Evolutionary conservation across 1,140 invertebrate genomes (phyloP).

Genomic region (Drosophila chauvacae): DNA sequence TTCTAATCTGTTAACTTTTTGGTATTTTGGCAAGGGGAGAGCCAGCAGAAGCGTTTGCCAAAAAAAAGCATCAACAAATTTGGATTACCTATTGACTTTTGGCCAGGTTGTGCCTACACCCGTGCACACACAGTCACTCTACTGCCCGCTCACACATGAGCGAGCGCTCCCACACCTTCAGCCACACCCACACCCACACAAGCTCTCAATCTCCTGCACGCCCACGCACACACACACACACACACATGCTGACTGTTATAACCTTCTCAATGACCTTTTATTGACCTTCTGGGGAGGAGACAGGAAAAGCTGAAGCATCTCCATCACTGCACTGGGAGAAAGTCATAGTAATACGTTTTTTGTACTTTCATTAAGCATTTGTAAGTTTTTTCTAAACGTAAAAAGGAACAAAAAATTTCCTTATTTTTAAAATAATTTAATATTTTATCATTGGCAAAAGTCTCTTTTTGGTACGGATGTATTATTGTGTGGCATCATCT

Average conservation of each 20-base stretch:
- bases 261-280: slow-evolving; percentile 75
- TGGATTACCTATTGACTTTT: slow-evolving; percentile 72
- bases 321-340: slow-evolving; percentile 14
- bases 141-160: slow-evolving; percentile 49
- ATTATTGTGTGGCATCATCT: too few species aligned
- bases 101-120: slow-evolving; percentile 42
- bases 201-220: neutral
- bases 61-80: slow-evolving; percentile 56
- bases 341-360: too few species aligned
- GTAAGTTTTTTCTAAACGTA: neutral
- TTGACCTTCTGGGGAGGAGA: slow-evolving; percentile 62
- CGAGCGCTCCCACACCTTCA: slow-evolving; percentile 25
- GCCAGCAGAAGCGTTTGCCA: slow-evolving; percentile 31
- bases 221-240: slow-evolving; percentile 15
- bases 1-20: slow-evolving; percentile 71
- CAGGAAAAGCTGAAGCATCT: slow-evolving; percentile 21
- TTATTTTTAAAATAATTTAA: neutral
- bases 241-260: slow-evolving; percentile 47
- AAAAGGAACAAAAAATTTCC: neutral
- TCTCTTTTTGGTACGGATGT: too few species aligned
- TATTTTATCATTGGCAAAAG: too few species aligned
- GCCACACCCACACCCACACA: slow-evolving; percentile 11
- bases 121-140: neutral
- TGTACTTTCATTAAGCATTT: neutral
- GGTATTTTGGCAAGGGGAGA: slow-evolving; percentile 36